A percentile compares a stretch with the other conserved stretches of the same genome.
phyloP scores from a whole-genome alignment of 2,888 invertebrate genomes.

The Zygothrica quintamaculata region DNA sequence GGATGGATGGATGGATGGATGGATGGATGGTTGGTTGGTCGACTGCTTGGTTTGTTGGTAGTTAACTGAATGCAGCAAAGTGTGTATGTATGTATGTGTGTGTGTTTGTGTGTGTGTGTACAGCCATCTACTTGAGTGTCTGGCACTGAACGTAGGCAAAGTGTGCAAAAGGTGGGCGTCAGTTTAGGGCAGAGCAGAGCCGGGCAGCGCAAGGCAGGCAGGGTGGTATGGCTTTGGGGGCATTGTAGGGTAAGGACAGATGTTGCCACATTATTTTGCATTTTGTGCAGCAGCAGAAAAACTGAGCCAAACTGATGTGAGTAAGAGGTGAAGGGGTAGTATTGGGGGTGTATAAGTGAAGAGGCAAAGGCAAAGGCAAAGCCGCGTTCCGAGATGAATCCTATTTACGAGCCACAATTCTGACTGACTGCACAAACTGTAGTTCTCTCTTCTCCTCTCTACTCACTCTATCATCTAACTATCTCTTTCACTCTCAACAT shows the following conservation, averaged over 20 bases:
- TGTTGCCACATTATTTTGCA: slow-evolving; percentile 74
- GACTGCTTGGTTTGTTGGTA: slow-evolving; percentile 44
- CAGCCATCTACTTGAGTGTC: slow-evolving; percentile 72
- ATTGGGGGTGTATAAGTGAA: not conserved
- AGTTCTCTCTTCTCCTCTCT: slow-evolving; percentile 4
- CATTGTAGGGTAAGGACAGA: slow-evolving; percentile 49
- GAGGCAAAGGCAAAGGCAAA: slow-evolving; percentile 39
- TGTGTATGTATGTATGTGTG: slow-evolving; percentile 11
- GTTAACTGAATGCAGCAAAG: slow-evolving; percentile 55
- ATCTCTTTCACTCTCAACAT: too few species aligned
- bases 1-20: slow-evolving; percentile 40
- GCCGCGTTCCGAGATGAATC: slow-evolving; percentile 74
- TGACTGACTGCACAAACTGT: slow-evolving; percentile 48
- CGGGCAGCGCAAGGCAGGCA: too few species aligned
- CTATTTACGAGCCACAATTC: slow-evolving; percentile 74
- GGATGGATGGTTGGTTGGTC: slow-evolving; percentile 32
- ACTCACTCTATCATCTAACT: too few species aligned
- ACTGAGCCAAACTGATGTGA: slow-evolving; percentile 37
- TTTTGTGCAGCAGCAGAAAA: slow-evolving; percentile 66
- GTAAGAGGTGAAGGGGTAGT: too few species aligned
- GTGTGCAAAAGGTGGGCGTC: slow-evolving; percentile 16
- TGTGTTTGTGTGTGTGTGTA: not conserved
- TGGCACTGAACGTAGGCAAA: slow-evolving; percentile 63
- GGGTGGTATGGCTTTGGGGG: too few species aligned
- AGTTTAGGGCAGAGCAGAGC: slow-evolving; percentile 7